These are phyloP conservation scores for Mobula birostris DNA, from an alignment of 2,113 vertebrate species.

Conservation along the genomic window DNA sequence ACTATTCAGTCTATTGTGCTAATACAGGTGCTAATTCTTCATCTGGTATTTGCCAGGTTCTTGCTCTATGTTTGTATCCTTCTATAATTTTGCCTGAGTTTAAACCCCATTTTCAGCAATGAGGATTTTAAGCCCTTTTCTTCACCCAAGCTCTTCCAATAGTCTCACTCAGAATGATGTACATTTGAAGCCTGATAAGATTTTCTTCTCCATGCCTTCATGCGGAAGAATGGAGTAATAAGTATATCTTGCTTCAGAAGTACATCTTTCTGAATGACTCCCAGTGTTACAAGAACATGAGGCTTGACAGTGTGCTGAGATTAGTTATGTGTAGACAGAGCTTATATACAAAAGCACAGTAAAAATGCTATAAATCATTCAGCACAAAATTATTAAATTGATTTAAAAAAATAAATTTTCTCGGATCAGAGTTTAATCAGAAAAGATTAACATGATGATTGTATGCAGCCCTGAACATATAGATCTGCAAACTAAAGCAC, in stretches of 20 bases:
- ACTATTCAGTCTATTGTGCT: neutral
- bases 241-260: no score
- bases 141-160: neutral
- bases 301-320: neutral
- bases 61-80: neutral
- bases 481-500: no score
- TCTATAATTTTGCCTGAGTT: neutral
- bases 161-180: neutral
- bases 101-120: neutral
- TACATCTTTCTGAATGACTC: no score
- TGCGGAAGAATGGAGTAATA: no score
- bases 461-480: no score
- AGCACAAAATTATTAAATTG: neutral
- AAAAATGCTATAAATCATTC: neutral
- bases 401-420: no score
- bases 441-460: neutral
- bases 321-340: neutral
- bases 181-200: neutral
- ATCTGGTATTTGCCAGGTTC: neutral
- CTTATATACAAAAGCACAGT: neutral
- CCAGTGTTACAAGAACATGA: neutral
- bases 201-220: neutral
- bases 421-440: neutral
- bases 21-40: neutral
- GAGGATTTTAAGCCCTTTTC: neutral